phyloP scores from a whole-genome alignment of 35 echinoderm and acorn worm species.

The Heliocidaris erythrogramma region DNA sequence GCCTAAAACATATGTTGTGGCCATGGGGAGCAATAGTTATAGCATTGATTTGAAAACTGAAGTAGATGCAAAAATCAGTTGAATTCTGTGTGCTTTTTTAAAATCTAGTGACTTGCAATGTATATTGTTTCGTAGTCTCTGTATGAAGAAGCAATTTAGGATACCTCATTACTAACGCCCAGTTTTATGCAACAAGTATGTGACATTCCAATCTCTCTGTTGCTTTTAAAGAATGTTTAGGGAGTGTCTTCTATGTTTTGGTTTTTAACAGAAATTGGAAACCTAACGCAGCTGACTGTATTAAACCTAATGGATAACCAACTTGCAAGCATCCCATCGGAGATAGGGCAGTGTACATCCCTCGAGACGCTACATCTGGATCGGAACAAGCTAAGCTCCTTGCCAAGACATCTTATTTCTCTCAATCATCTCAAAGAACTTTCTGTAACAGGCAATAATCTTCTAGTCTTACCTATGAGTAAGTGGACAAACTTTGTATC shows the following conservation, averaged over 20 bases:
- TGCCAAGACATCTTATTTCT: constrained; percentile 54
- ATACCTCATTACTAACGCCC: no score
- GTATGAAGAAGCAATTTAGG: no score
- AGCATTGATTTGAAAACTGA: no score
- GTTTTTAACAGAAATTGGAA: constrained; percentile 60
- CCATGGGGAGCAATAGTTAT: no score
- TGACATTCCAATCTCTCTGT: no score
- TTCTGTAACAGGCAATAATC: constrained; percentile 62
- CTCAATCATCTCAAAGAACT: constrained; percentile 60
- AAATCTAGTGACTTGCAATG: no score
- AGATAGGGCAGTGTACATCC: constrained; percentile 51
- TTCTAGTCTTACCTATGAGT: constrained; percentile 61
- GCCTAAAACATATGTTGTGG: no score
- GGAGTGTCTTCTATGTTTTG: not conserved
- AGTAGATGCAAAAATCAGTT: no score
- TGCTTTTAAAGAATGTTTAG: no score
- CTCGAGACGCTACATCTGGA: constrained; percentile 57
- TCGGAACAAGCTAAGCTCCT: constrained; percentile 48
- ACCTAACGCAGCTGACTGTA: constrained; percentile 46
- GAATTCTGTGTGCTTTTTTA: no score
- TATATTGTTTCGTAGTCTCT: no score
- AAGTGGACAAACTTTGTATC: not conserved
- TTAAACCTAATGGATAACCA: constrained; percentile 54
- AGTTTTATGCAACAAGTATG: no score
- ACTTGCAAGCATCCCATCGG: constrained; percentile 48